Conservation (phyloP, 2,797 vertebrate genomes). For the Syndactyla subalaris region DNA sequence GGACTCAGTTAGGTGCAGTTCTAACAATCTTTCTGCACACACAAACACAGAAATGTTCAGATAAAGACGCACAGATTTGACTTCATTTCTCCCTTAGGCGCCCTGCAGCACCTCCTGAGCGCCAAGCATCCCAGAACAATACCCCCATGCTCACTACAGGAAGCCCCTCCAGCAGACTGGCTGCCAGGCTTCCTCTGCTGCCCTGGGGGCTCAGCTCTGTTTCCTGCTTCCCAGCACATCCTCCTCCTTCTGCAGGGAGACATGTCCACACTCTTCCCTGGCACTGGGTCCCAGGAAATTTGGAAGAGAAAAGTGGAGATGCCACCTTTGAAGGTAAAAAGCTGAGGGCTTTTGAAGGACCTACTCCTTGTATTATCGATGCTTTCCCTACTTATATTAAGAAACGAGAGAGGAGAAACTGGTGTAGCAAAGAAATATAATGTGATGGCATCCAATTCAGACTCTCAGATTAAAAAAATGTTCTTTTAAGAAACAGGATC, state of each 20-base stretch:
- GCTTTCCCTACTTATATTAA: not conserved
- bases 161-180: not conserved
- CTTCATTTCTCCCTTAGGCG: not conserved
- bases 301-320: not conserved
- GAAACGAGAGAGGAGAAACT: not conserved
- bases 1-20: not conserved
- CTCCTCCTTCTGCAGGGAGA: accelerated
- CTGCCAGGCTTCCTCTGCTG: not conserved
- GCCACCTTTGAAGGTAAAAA: not conserved
- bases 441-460: not conserved
- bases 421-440: not conserved
- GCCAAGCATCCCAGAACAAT: not conserved
- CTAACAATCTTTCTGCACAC: not conserved
- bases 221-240: not conserved
- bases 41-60: not conserved
- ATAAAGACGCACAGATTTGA: not conserved
- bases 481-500: not conserved
- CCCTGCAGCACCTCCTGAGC: not conserved
- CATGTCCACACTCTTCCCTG: accelerated
- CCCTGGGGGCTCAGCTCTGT: accelerated
- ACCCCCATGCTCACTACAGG: not conserved
- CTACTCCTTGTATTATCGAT: not conserved
- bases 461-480: not conserved
- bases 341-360: not conserved
- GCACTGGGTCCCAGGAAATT: not conserved